Base-by-base conservation (phyloP, 2,113 vertebrate species). In the Ovis canadensis region DNA sequence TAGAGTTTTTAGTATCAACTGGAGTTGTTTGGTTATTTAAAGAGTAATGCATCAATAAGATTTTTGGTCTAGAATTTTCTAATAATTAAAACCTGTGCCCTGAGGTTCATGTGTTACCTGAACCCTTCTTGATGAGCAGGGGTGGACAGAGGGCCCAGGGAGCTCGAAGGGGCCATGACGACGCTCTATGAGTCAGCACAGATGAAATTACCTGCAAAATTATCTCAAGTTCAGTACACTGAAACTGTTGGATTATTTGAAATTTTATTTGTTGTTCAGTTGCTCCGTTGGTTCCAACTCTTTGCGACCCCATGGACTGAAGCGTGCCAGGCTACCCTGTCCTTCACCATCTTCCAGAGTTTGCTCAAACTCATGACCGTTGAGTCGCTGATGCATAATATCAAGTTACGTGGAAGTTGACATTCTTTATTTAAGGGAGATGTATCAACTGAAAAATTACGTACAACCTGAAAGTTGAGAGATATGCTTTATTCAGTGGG, bases 151-250 rank as follows among this genome's bases (percentile, higher is more conserved):
- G 12, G 8, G 8, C 64, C 64, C 33, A 19, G 33, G 67, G 36
- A 74, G 36, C 19, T 74, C 5, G 5, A 74, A 25, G 36, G 36
- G 67, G n/a, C 67, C 0, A 0, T 21, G 21, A 43, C 1, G 0
- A 31, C 0, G 0, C 1, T 6, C 17, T 25, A 1, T 15, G 4
- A 78, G 13, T 50, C 54, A 1, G 0, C 59, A 3, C 5, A 5
- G 36, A 55, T 6, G 4, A 12, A 21, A 92, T 43, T 7, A 13
- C 6, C 31, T 3, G 4, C 31, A 57, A 52, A 43, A 25, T 64
- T 77, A 33, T 88, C 77, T 84, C 83, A 36, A 60, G 52, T 17
- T 31, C 29, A 62, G 25, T 29, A 31, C 43, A 13, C n/a, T 40
- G 4, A 50, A 45, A 31, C 5, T 23, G 6, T 17, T 3, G 8